Evolutionary conservation across 2,797 vertebrate genomes (phyloP).

Genomic region (Thunnus albacares): DNA sequence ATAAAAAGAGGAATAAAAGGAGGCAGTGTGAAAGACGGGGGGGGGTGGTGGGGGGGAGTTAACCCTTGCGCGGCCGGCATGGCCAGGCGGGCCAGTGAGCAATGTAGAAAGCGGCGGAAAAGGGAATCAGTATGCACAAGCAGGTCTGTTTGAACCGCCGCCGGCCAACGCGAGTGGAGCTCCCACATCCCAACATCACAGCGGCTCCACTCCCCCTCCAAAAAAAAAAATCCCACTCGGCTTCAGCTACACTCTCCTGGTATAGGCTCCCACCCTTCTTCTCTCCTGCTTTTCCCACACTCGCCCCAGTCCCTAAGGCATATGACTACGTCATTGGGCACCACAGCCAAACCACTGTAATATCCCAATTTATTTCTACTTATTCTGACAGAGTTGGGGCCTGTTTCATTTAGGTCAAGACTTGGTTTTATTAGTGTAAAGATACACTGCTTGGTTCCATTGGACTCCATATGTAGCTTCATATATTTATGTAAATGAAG

Average conservation of each 20-base stretch:
- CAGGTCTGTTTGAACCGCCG: constrained; percentile 57
- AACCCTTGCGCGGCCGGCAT: constrained; percentile 58
- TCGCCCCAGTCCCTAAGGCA: constrained; percentile 79
- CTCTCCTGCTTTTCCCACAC: constrained; percentile 86
- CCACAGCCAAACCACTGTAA: constrained; percentile 83
- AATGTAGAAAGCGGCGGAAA: constrained; percentile 32
- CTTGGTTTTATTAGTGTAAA: constrained; percentile 65
- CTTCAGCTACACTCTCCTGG: constrained; percentile 72
- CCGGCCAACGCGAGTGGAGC: constrained; percentile 64
- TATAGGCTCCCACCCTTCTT: constrained; percentile 80
- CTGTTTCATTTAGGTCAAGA: constrained; percentile 73
- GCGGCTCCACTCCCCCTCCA: constrained; percentile 66
- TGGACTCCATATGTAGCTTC: constrained; percentile 27
- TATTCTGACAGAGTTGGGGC: constrained; percentile 70
- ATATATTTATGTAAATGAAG: not conserved
- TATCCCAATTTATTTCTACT: constrained; percentile 80
- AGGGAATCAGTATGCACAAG: constrained; percentile 76
- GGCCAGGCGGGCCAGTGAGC: constrained; percentile 30
- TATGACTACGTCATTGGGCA: constrained; percentile 78
- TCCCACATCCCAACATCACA: constrained; percentile 80
- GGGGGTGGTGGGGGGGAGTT: constrained; percentile 33
- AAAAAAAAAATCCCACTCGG: constrained; percentile 63
- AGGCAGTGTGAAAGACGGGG: constrained; percentile 36
- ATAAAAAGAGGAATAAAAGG: constrained; percentile 79
- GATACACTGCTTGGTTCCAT: constrained; percentile 44